Evolutionary conservation across 2,888 invertebrate genomes (phyloP), one percentile per base, ranked within the genome.

Genomic region (Polietes domitor): DNA sequence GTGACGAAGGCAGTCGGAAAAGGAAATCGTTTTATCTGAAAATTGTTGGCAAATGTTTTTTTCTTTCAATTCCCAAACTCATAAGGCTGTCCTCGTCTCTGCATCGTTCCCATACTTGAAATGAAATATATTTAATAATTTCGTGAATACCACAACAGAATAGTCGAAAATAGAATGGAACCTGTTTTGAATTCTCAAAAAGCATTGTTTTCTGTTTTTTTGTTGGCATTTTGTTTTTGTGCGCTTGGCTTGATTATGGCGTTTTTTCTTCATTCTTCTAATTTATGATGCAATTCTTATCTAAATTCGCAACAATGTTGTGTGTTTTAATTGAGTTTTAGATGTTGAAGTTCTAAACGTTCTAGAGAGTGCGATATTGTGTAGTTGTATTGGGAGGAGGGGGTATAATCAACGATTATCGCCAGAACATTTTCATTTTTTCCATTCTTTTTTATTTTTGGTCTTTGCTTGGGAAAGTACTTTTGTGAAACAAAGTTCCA

Each of bases 261-360:
- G 28, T 61, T 28, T 19, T 61, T 61, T 26, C 12, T 12, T n/a
- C 1, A 17, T 53, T 53, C 17, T 53, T 6, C 7, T n/a, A 32
- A 61, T 61, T 61, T 61, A 61, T 61, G 61, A 61, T 61, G 61
- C 61, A 61, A 61, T 28, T 61, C 32, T 17, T 28, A 47, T 28
- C 12, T 4, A 47, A 47, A 2, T 61, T n/a, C 24, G 15, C 58
- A 24, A 58, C 58, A 58, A 58, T 24, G 55, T 55, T 55, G 55
- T n/a, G 58, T 61, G 15, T 15, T 28, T 15, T 61, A 28, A 28
- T 61, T 15, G 17, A 47, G n/a, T 12, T n/a, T 47, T 21, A 5
- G 15, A n/a, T 15, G 47, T 47, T 47, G n/a, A n/a, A 5, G 12
- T n/a, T 47, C 41, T 12, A 10, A 41, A 47, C n/a, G n/a, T n/a